Percentiles rank a stretch among this genome's conserved stretches.
phyloP scores from a whole-genome alignment of 2,888 invertebrate species.

The Tipula confusa region DNA sequence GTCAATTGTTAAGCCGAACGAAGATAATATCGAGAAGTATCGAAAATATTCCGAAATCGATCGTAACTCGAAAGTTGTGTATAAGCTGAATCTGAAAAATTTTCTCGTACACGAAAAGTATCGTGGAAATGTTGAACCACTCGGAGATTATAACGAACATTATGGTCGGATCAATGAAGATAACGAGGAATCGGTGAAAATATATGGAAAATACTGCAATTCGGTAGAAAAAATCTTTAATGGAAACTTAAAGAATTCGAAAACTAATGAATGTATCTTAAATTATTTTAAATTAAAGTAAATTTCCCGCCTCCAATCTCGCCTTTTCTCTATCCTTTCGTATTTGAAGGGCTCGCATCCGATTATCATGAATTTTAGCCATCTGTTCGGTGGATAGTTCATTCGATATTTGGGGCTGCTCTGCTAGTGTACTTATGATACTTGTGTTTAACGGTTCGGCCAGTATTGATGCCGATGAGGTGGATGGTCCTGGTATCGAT shows the following conservation, averaged over 20 bases:
- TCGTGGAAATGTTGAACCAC: neutral
- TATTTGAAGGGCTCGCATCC: conserved; percentile 60
- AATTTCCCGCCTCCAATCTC: neutral
- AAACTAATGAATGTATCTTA: conserved; percentile 30
- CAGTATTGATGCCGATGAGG: conserved; percentile 39
- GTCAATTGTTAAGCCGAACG: conserved; percentile 42
- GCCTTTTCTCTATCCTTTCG: conserved; percentile 52
- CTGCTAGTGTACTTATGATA: neutral
- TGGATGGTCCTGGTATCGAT: conserved; percentile 44
- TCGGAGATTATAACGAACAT: conserved; percentile 43
- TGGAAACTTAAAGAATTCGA: neutral
- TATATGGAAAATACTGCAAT: conserved; percentile 46
- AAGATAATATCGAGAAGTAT: conserved; percentile 44
- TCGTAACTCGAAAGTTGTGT: neutral
- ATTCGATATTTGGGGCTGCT: conserved; percentile 15
- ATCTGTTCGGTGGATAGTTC: conserved; percentile 59
- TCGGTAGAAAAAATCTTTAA: conserved; percentile 38
- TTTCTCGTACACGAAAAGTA: conserved; percentile 20
- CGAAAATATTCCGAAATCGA: conserved; percentile 47
- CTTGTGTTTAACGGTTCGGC: neutral
- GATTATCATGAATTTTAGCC: conserved; percentile 65
- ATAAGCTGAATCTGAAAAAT: conserved; percentile 39
- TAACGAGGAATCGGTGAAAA: conserved; percentile 41
- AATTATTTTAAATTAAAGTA: neutral
- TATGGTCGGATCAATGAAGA: conserved; percentile 43